These are phyloP conservation scores for Chromoteleia sp. DNA, from an alignment of 2,888 invertebrate genomes.

Conservation along the genomic window DNA sequence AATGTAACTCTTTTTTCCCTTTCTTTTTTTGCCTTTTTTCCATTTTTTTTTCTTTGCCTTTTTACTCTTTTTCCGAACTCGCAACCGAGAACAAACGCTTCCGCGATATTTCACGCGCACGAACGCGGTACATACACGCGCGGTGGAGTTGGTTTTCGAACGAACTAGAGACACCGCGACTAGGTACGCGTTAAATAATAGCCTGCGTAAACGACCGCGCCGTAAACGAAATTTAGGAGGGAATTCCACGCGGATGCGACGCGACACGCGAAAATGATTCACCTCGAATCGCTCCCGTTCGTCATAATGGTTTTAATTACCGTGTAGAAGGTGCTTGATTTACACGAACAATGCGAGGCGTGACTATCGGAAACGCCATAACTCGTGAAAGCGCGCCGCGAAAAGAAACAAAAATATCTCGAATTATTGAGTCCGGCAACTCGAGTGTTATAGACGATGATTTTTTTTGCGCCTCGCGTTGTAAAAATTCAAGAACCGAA, in stretches of 20 bases:
- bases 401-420: slow-evolving; percentile 36
- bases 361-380: slow-evolving; percentile 52
- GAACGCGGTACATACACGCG: too few species aligned
- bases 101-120: too few species aligned
- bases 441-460: not conserved
- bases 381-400: slow-evolving; percentile 28
- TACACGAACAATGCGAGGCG: slow-evolving; percentile 66
- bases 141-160: too few species aligned
- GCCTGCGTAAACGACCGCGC: slow-evolving; percentile 65
- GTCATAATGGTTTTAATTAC: slow-evolving; percentile 74
- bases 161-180: too few species aligned
- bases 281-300: slow-evolving; percentile 70
- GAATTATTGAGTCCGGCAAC: slow-evolving; percentile 21
- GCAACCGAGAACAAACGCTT: too few species aligned
- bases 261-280: slow-evolving; percentile 68
- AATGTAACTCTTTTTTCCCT: too few species aligned
- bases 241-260: slow-evolving; percentile 66
- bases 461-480: slow-evolving; percentile 3
- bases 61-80: too few species aligned
- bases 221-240: slow-evolving; percentile 73
- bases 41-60: too few species aligned
- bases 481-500: slow-evolving; percentile 4
- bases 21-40: too few species aligned
- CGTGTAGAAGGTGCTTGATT: slow-evolving; percentile 66
- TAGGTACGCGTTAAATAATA: too few species aligned